phyloP scores from a whole-genome alignment of 2,113 vertebrate genomes.

The Mystacornis crossleyi region DNA sequence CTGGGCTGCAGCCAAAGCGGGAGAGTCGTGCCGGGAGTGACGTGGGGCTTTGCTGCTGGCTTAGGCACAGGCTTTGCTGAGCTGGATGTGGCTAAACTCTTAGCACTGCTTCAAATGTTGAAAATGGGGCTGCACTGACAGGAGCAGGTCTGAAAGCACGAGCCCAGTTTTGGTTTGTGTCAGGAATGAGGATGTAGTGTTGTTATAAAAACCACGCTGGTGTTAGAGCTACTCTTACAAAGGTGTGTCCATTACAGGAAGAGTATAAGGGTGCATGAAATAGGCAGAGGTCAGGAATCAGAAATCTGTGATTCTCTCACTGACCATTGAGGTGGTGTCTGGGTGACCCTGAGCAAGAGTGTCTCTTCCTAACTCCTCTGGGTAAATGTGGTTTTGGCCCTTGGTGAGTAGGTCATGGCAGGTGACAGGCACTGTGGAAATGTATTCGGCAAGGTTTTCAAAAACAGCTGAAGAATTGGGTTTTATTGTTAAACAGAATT shows the following conservation, averaged over 20 bases:
- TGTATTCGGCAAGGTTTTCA: neutral
- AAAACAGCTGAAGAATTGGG: neutral
- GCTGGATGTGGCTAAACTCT: neutral
- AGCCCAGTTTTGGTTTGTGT: neutral
- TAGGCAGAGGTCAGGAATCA: neutral
- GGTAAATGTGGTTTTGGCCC: neutral
- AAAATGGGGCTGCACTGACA: neutral
- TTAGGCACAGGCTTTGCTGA: neutral
- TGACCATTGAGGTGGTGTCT: accelerated
- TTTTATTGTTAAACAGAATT: neutral
- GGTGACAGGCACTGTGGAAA: neutral
- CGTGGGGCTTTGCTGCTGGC: neutral
- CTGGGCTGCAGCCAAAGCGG: neutral
- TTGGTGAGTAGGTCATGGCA: neutral
- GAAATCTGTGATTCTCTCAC: neutral
- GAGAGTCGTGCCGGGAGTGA: neutral
- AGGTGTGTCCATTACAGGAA: neutral
- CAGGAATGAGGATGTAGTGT: neutral
- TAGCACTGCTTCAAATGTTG: neutral
- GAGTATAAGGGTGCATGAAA: neutral
- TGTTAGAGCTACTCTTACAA: neutral
- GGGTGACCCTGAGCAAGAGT: neutral
- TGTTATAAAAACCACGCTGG: neutral
- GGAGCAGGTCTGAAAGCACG: neutral
- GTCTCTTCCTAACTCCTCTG: neutral